Percentiles rank a stretch among this genome's conserved stretches.
phyloP scores from a whole-genome alignment of 2,113 vertebrate species.

The Promerops cafer region DNA sequence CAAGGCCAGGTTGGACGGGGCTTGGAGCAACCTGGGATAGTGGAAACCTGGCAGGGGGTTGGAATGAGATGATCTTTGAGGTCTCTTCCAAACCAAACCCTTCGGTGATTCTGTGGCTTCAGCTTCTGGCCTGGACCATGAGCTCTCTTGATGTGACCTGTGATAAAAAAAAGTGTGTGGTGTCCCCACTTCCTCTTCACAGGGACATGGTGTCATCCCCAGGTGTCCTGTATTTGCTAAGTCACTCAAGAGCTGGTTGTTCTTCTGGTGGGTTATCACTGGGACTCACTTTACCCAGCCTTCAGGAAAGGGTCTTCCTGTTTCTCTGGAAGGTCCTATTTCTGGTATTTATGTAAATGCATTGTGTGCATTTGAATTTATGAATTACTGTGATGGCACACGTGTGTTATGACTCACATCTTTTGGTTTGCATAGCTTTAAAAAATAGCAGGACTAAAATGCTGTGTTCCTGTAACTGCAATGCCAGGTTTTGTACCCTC shows the following conservation, averaged over 20 bases:
- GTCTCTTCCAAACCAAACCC: neutral
- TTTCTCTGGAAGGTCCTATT: neutral
- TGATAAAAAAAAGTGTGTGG: neutral
- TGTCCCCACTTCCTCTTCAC: rapidly evolving
- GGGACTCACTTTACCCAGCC: neutral
- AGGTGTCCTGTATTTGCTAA: neutral
- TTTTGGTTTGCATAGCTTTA: neutral
- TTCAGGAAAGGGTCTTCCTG: neutral
- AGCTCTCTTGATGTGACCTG: neutral
- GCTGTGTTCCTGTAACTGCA: neutral
- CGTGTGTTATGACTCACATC: neutral
- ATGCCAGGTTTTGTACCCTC: neutral
- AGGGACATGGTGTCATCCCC: neutral
- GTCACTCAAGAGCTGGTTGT: neutral
- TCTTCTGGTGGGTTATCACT: neutral
- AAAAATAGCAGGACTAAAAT: neutral
- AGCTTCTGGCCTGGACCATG: neutral
- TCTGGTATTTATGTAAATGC: neutral
- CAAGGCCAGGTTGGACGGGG: rapidly evolving
- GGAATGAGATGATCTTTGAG: neutral
- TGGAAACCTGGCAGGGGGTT: neutral
- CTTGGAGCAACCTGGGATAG: rapidly evolving
- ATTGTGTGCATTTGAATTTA: neutral
- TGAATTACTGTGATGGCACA: neutral
- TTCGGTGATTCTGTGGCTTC: neutral